These are phyloP conservation scores for Drosophila ironensis DNA, from an alignment of 1,140 invertebrate genomes.

Conservation along the genomic window DNA sequence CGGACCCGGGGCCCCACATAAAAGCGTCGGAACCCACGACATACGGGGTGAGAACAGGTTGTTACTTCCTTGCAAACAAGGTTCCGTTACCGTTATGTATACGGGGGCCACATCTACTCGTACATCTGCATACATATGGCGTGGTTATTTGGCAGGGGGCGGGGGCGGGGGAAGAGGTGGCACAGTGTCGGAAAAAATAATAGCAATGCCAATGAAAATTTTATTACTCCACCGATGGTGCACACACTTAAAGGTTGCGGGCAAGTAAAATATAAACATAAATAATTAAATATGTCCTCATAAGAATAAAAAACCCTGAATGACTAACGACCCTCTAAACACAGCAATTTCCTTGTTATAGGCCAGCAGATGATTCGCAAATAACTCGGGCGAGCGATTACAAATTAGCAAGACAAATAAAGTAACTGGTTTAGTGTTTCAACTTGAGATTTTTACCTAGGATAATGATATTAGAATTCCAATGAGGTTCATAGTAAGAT, in stretches of 20 bases:
- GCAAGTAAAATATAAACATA: conserved; percentile 23
- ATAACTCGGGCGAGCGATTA: too few species aligned
- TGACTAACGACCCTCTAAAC: neutral
- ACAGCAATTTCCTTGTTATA: neutral
- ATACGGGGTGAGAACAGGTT: conserved; percentile 77
- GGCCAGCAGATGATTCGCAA: neutral
- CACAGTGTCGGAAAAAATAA: conserved; percentile 36
- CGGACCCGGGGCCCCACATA: conserved; percentile 2
- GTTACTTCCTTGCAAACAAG: conserved; percentile 79
- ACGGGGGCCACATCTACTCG: conserved; percentile 27
- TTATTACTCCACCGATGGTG: conserved; percentile 29
- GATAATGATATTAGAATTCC: too few species aligned
- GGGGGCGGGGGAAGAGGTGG: neutral
- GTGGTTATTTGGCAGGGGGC: neutral
- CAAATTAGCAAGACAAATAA: too few species aligned
- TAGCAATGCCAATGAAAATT: conserved; percentile 37
- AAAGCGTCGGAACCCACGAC: conserved; percentile 36
- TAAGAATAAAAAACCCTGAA: conserved; percentile 7
- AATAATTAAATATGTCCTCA: conserved; percentile 36
- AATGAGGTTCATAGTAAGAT: too few species aligned
- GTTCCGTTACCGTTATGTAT: conserved; percentile 76
- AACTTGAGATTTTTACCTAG: too few species aligned
- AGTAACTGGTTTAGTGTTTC: too few species aligned
- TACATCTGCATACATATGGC: conserved; percentile 37
- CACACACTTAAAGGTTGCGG: conserved; percentile 18